Percentiles rank a stretch among this genome's conserved stretches.
phyloP scores from a whole-genome alignment of 1,140 invertebrate genomes.

The Druon quercuslanigerum region DNA sequence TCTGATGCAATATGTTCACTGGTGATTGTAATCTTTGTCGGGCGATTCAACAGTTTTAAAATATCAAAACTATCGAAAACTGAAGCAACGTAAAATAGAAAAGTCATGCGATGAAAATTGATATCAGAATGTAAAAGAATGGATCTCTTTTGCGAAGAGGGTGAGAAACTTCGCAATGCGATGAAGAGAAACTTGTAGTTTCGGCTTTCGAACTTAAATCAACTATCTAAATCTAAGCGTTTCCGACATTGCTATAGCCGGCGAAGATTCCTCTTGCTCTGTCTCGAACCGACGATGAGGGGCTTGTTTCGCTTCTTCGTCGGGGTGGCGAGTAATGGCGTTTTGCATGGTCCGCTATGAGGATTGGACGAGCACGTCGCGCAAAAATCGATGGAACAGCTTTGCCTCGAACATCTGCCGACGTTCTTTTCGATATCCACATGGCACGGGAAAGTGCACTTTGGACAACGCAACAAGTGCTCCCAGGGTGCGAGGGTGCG shows the following conservation, averaged over 20 bases:
- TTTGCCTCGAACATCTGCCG: constrained; percentile 67
- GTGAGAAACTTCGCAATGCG: not conserved
- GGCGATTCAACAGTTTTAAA: not conserved
- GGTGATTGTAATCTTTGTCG: not conserved
- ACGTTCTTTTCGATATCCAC: constrained; percentile 67
- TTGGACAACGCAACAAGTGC: constrained; percentile 67
- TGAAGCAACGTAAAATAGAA: not conserved
- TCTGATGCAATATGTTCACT: too few relatives aligned
- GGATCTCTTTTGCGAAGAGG: not conserved
- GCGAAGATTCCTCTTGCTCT: constrained; percentile 70
- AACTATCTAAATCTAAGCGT: constrained; percentile 9
- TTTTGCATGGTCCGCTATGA: constrained; percentile 69
- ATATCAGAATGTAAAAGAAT: not conserved
- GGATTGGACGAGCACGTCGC: constrained; percentile 65
- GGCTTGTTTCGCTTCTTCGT: constrained; percentile 68
- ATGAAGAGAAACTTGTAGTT: not conserved
- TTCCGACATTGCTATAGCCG: constrained; percentile 56
- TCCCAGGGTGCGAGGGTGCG: constrained; percentile 66
- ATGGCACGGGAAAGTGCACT: constrained; percentile 68
- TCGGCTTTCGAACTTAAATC: constrained; percentile 4
- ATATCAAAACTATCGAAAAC: not conserved
- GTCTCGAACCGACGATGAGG: constrained; percentile 65
- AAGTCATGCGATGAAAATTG: not conserved
- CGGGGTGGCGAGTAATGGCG: constrained; percentile 68
- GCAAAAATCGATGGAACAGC: constrained; percentile 69